Conservation (phyloP, 2,113 vertebrate genomes). For the Gadus macrocephalus region DNA sequence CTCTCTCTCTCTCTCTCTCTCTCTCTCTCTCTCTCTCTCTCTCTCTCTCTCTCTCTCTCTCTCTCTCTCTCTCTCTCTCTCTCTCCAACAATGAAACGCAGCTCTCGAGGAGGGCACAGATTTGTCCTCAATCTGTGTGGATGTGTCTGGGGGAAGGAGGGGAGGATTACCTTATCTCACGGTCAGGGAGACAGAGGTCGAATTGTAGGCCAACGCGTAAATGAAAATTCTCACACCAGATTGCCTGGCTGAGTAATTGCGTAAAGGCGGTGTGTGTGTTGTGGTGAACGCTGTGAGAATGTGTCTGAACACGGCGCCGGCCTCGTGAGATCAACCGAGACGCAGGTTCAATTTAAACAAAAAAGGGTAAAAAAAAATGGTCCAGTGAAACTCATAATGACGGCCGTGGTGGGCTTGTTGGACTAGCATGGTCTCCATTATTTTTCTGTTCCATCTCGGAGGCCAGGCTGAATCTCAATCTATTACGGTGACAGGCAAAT, state of each 20-base stretch:
- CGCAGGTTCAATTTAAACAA: slow-evolving; percentile 8
- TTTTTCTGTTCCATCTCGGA: no score
- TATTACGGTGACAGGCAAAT: no score
- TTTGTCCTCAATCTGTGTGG: slow-evolving; percentile 37
- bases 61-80: no score
- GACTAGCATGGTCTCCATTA: no score
- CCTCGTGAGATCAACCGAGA: neutral
- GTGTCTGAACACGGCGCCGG: slow-evolving; percentile 24
- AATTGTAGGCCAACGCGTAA: slow-evolving; percentile 13
- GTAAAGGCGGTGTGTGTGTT: neutral
- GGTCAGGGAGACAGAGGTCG: slow-evolving; percentile 31
- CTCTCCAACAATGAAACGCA: slow-evolving; percentile 18
- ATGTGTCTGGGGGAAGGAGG: slow-evolving; percentile 35
- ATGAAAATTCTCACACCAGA: slow-evolving; percentile 17
- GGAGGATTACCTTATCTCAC: slow-evolving; percentile 35
- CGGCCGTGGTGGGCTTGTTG: no score
- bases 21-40: no score
- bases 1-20: no score
- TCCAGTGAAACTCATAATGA: no score
- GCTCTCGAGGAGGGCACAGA: slow-evolving; percentile 39
- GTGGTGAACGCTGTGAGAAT: neutral
- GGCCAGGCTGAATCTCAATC: no score
- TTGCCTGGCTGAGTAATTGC: slow-evolving; percentile 1
- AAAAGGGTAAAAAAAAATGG: neutral
- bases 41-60: no score